Evolutionary conservation across 2,888 invertebrate genomes (phyloP), one percentile per base, ranked within the genome.

Genomic region (Nysson spinosus): DNA sequence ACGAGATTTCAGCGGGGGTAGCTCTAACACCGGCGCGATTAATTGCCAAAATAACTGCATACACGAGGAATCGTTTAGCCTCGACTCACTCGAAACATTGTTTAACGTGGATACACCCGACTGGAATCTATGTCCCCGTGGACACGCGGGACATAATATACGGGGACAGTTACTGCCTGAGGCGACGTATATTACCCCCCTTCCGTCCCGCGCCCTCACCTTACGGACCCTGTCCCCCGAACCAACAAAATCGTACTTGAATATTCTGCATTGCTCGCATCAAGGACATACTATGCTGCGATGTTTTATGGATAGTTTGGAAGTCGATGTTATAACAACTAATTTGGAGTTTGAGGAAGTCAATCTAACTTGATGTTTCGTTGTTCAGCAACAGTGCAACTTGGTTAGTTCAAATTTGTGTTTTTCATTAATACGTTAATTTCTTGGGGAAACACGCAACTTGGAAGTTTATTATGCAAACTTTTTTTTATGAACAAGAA

Each of bases 1-100:
- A 26, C 52, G 74, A 61, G 63, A 65, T 61, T 54, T 58, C 60
- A 56, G 16, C 28, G 11, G 65, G 11, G 11, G n/a, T 30, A 7
- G 28, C 28, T 5, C n/a, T n/a, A n/a, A n/a, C 62, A 67, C 68
- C 66, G 51, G 57, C 22, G 72, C 77, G 79, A 84, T 84, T 84
- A 84, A 85, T 83, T 81, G 81, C 78, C 72, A 78, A 83, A 84
- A 84, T 83, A 83, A 82, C 78, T 65, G 68, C 66, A 79, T 80
- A 85, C 83, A 83, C 78, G 81, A 81, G 77, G 82, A 84, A 84
- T 83, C 83, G 81, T 83, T 85, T 85, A 84, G 77, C 70, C 64
- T 49, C 72, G 66, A 56, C 58, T 62, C n/a, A n/a, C 73, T 69
- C 75, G 74, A 75, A 71, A 75, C 78, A 75, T 78, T 80, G 82